Percentiles rank a stretch among this genome's conserved stretches.
Conservation (phyloP, 2,888 invertebrate species). For the Seira sanloemensis region DNA sequence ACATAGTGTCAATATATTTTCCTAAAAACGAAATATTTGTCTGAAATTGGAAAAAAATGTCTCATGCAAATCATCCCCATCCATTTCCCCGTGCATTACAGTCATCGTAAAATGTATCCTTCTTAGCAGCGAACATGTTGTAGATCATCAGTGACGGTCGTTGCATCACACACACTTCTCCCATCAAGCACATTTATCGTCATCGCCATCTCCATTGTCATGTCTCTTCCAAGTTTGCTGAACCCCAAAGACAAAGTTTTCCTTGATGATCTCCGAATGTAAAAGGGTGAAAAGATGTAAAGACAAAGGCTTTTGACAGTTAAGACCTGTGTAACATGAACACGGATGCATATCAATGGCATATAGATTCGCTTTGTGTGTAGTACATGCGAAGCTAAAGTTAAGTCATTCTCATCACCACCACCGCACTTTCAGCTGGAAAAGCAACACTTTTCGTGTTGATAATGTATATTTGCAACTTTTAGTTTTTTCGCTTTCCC, state of each 20-base stretch:
- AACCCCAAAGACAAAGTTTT: neutral
- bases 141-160: constrained; percentile 17
- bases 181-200: constrained; percentile 37
- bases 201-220: constrained; percentile 28
- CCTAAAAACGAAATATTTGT: too few relatives aligned
- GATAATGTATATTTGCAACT: constrained; percentile 1
- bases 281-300: neutral
- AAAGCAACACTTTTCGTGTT: neutral
- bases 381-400: too few relatives aligned
- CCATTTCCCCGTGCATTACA: too few relatives aligned
- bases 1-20: too few relatives aligned
- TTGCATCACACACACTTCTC: constrained; percentile 38
- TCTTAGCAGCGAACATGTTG: constrained; percentile 5
- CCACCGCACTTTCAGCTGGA: too few relatives aligned
- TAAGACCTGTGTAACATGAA: constrained; percentile 4
- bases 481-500: neutral
- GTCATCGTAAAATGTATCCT: neutral
- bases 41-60: too few relatives aligned
- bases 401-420: too few relatives aligned
- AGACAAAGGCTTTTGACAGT: neutral
- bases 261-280: constrained; percentile 23
- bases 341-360: neutral
- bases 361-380: too few relatives aligned
- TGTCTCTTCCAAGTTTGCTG: constrained; percentile 18
- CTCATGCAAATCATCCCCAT: neutral